These are phyloP conservation scores for Mythimna albipuncta DNA, from an alignment of 2,888 invertebrate species.

Conservation along the genomic window DNA sequence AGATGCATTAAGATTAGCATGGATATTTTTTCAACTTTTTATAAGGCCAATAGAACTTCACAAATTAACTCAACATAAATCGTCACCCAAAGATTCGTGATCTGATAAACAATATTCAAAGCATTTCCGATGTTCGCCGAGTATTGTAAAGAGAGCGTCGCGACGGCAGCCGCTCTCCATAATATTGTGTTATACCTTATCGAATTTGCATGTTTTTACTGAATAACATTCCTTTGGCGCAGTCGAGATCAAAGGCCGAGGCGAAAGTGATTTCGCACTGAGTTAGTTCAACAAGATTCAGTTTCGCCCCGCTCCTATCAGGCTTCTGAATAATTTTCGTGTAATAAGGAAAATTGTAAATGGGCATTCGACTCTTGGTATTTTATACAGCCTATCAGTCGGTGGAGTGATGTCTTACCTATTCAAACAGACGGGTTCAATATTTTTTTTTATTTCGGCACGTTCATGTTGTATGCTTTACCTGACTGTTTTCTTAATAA, in stretches of 20 bases:
- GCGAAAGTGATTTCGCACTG: slow-evolving; percentile 90
- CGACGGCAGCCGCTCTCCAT: slow-evolving; percentile 80
- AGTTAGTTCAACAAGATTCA: slow-evolving; percentile 90
- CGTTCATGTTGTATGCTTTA: background rate
- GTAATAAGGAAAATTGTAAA: slow-evolving; percentile 89
- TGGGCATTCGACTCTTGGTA: slow-evolving; percentile 83
- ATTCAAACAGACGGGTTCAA: background rate
- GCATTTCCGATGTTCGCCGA: slow-evolving; percentile 72
- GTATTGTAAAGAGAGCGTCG: slow-evolving; percentile 73
- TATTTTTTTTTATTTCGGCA: background rate
- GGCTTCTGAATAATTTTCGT: slow-evolving; percentile 88
- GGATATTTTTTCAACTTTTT: background rate
- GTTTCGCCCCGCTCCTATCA: slow-evolving; percentile 82
- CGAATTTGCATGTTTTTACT: slow-evolving; percentile 91
- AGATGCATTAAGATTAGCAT: background rate
- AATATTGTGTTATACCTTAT: slow-evolving; percentile 91
- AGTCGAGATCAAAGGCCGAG: slow-evolving; percentile 88
- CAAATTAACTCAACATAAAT: slow-evolving; percentile 45
- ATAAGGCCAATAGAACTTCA: background rate
- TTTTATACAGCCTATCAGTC: slow-evolving; percentile 64
- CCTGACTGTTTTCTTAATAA: background rate
- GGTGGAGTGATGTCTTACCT: slow-evolving; percentile 25
- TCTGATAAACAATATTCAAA: slow-evolving; percentile 80
- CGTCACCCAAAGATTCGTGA: slow-evolving; percentile 54
- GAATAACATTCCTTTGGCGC: slow-evolving; percentile 90